phyloP scores from a whole-genome alignment of 2,797 vertebrate genomes.

The Fistularia commersonii region DNA sequence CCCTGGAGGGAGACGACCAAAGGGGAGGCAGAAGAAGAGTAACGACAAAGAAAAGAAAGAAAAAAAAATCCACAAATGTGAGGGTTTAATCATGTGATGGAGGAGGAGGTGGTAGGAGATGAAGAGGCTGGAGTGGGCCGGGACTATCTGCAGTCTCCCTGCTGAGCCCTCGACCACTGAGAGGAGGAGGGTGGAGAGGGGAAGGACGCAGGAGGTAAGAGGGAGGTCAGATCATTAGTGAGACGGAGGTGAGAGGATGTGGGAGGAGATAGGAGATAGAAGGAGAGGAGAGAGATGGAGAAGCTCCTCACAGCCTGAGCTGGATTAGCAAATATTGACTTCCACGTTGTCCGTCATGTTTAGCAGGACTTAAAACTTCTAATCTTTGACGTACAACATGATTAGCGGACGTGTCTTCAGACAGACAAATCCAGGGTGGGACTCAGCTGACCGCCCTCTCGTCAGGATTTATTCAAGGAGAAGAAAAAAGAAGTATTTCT shows the following conservation, averaged over 20 bases:
- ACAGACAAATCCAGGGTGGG: constrained; percentile 8
- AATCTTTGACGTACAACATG: constrained; percentile 38
- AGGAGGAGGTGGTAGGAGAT: constrained; percentile 5
- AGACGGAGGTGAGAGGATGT: constrained; percentile 43
- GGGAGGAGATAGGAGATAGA: constrained; percentile 1
- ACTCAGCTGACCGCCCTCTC: constrained; percentile 6
- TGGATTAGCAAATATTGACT: constrained; percentile 50
- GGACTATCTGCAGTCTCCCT: constrained; percentile 29
- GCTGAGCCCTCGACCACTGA: constrained; percentile 25
- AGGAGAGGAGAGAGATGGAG: neutral
- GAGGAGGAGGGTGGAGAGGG: constrained; percentile 31
- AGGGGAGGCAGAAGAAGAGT: constrained; percentile 1
- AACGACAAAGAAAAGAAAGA: neutral
- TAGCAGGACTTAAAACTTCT: constrained; percentile 41
- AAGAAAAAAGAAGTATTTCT: too few relatives aligned
- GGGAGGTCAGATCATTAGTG: constrained; percentile 57
- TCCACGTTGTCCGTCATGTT: constrained; percentile 33
- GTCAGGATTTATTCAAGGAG: constrained; percentile 11
- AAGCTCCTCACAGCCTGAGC: constrained; percentile 34
- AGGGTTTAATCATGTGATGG: constrained; percentile 2
- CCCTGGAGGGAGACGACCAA: constrained; percentile 16
- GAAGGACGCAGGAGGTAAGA: constrained; percentile 28
- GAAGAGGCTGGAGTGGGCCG: constrained; percentile 10
- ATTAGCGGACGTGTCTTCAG: constrained; percentile 28
- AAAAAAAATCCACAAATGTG: neutral